A percentile compares a stretch with the other conserved stretches of the same genome.
phyloP scores from a whole-genome alignment of 2,797 vertebrate genomes.

The Todus mexicanus region DNA sequence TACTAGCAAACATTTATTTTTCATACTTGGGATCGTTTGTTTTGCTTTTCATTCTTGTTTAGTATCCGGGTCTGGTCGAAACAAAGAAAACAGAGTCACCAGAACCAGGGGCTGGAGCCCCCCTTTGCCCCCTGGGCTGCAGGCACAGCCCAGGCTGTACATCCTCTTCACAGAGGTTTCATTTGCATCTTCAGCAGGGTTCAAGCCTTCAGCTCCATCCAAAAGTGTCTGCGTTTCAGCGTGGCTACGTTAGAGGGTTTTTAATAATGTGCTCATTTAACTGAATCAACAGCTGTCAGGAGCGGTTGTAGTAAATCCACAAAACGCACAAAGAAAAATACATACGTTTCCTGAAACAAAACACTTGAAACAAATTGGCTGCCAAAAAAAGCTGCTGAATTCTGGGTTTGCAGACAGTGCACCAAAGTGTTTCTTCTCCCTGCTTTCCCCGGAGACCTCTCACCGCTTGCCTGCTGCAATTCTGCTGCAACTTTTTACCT shows the following conservation, averaged over 20 bases:
- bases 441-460: slow-evolving; percentile 54
- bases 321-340: slow-evolving; percentile 73
- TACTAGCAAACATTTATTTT: slow-evolving; percentile 10
- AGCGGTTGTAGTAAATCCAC: slow-evolving; percentile 75
- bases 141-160: neutral
- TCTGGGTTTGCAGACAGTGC: slow-evolving; percentile 68
- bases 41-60: slow-evolving; percentile 54
- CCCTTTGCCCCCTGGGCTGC: neutral
- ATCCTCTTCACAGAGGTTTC: neutral
- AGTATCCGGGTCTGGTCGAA: slow-evolving; percentile 54
- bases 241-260: slow-evolving; percentile 50
- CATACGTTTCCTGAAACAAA: slow-evolving; percentile 73
- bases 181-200: slow-evolving; percentile 21
- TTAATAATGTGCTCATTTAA: slow-evolving; percentile 75
- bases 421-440: slow-evolving; percentile 46
- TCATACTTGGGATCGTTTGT: neutral
- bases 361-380: slow-evolving; percentile 74
- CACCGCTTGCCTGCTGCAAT: slow-evolving; percentile 49
- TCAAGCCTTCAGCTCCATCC: slow-evolving; percentile 29
- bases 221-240: slow-evolving; percentile 55
- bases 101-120: slow-evolving; percentile 42
- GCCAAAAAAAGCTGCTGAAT: slow-evolving; percentile 65
- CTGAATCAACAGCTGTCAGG: slow-evolving; percentile 80
- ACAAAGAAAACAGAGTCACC: slow-evolving; percentile 65
- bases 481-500: slow-evolving; percentile 53